Percentiles rank a stretch among this genome's conserved stretches.
These are phyloP conservation scores for Hypena proboscidalis DNA, from an alignment of 2,888 invertebrate species.

Conservation along the genomic window DNA sequence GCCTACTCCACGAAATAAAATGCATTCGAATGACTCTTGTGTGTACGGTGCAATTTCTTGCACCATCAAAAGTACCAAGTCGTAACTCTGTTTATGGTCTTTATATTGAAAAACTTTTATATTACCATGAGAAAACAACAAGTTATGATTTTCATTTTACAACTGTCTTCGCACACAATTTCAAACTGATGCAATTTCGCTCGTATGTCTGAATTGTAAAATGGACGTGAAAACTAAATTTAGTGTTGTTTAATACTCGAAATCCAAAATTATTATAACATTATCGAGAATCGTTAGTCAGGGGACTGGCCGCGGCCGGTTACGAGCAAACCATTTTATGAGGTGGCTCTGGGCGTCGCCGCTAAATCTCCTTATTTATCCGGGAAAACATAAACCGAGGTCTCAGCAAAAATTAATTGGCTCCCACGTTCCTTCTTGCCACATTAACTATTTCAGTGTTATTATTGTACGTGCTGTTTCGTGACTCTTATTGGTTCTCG, in stretches of 20 bases:
- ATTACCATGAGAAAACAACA: slow-evolving; percentile 3
- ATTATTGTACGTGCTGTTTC: slow-evolving; percentile 50
- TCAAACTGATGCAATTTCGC: no score
- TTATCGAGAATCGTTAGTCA: slow-evolving; percentile 67
- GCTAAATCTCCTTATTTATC: slow-evolving; percentile 84
- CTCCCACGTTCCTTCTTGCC: slow-evolving; percentile 73
- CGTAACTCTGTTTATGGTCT: slow-evolving; percentile 54
- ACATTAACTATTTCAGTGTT: slow-evolving; percentile 70
- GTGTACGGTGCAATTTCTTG: slow-evolving; percentile 60
- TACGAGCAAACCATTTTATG: slow-evolving; percentile 77
- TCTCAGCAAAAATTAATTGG: slow-evolving; percentile 83
- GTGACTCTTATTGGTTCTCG: slow-evolving; percentile 32
- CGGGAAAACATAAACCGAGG: slow-evolving; percentile 80
- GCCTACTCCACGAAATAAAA: slow-evolving; percentile 69
- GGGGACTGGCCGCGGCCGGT: slow-evolving; percentile 66
- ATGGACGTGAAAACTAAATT: slow-evolving; percentile 3
- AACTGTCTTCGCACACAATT: no score
- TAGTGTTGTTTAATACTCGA: slow-evolving; percentile 6
- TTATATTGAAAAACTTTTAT: slow-evolving; percentile 52
- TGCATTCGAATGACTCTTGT: slow-evolving; percentile 71
- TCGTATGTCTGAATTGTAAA: no score
- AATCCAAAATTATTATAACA: slow-evolving; percentile 25
- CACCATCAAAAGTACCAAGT: slow-evolving; percentile 45
- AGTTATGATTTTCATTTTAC: no score
- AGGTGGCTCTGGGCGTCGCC: slow-evolving; percentile 69